These are phyloP conservation scores for Halcyon leucocephala DNA, from an alignment of 2,797 vertebrate genomes.

Conservation along the genomic window DNA sequence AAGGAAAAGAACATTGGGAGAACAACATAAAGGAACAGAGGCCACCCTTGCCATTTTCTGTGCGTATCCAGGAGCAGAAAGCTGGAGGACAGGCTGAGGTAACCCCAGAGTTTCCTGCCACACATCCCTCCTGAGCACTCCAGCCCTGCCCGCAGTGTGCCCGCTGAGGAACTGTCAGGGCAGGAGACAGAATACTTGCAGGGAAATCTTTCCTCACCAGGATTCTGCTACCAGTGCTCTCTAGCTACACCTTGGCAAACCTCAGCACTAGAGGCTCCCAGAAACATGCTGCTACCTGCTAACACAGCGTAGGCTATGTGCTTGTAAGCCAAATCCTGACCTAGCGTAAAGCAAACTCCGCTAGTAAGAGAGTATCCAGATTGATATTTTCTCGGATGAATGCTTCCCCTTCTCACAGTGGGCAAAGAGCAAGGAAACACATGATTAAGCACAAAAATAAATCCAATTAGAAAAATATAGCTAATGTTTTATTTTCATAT, in stretches of 20 bases:
- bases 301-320: background rate
- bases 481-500: background rate
- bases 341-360: background rate
- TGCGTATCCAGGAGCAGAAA: background rate
- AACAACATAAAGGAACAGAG: background rate
- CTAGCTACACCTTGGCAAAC: background rate
- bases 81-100: background rate
- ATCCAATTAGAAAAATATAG: background rate
- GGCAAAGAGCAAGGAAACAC: background rate
- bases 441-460: background rate
- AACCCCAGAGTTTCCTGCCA: background rate
- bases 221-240: background rate
- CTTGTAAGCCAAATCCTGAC: background rate
- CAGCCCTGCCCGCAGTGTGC: fast-evolving
- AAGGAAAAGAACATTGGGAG: background rate
- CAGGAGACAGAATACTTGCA: background rate
- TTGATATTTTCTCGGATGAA: background rate
- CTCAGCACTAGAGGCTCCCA: background rate
- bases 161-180: background rate
- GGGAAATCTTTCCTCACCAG: background rate
- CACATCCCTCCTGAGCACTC: fast-evolving
- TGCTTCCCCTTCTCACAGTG: background rate
- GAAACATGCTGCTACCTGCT: fast-evolving
- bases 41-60: background rate
- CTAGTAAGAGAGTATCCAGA: background rate